Base-by-base conservation (phyloP, 2,888 invertebrate species). In the Andrena hattorfiana region DNA sequence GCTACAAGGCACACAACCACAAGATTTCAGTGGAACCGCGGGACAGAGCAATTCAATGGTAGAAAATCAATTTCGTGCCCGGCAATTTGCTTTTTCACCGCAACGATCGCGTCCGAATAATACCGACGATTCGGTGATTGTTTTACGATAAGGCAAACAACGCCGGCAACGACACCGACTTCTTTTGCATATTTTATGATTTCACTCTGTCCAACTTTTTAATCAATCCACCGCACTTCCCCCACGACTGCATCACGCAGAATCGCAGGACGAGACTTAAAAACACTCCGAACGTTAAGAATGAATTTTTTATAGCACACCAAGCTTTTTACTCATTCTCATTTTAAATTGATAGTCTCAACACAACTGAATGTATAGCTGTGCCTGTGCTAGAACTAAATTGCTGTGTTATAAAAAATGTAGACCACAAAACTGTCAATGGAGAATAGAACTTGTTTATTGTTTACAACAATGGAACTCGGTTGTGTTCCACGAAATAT, bases 51-150 rank as follows among this genome's bases (percentile, higher is more conserved):
- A 70, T 84, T 84, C 66, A 78, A 77, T 77, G 69, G 74, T 71
- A 56, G 84, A 67, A 84, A 84, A 85, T 85, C 85, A 84, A 84
- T 85, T 85, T 81, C 67, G 81, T 73, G 81, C 70, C 72, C 75
- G 59, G 81, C 77, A 80, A 85, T 84, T 85, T 81, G 83, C 42
- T 81, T 80, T 83, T 77, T 83, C 83, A 64, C 70, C 81, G 63
- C 70, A 59, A 30, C 73, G 83, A 80, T 83, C 82, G 68, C 71
- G 74, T 69, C 75, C 20, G 63, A 78, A 82, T 82, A 84, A 82
- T 77, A 66, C 54, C 75, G 60, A 54, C 81, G 67, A 81, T 69
- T 73, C 70, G 70, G 32, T 70, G 77, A 85, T 81, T 84, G 84
- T 77, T 71, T 66, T 60, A 60, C 68, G 68, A 84, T 73, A 85